These are phyloP conservation scores for Xenopus borealis DNA, from an alignment of 2,113 vertebrate genomes.

Conservation along the genomic window DNA sequence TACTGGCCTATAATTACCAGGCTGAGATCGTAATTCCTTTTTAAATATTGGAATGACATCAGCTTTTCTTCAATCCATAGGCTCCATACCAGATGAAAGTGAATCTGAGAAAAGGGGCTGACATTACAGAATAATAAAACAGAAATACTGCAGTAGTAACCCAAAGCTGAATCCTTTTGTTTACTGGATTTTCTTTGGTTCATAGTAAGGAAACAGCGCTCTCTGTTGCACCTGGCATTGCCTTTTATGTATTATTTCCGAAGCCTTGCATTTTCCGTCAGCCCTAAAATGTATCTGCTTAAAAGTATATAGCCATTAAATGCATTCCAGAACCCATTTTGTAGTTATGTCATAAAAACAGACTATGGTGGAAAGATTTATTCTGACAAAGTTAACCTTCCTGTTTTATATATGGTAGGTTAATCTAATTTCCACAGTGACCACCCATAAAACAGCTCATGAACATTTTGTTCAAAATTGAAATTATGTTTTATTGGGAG, in stretches of 20 bases:
- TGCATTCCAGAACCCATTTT: background rate
- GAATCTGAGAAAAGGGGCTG: too few species aligned
- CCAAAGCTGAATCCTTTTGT: too few species aligned
- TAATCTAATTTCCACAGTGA: background rate
- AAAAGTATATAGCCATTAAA: conserved; percentile 31
- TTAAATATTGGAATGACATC: too few species aligned
- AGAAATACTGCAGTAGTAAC: too few species aligned
- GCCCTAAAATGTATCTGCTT: conserved; percentile 1
- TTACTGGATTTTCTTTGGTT: too few species aligned
- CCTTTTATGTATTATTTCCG: background rate
- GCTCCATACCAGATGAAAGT: too few species aligned
- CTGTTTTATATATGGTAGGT: conserved; percentile 34
- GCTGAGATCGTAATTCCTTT: too few species aligned
- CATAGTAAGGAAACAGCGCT: too few species aligned
- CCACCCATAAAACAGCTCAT: conserved; percentile 17
- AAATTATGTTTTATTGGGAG: conserved; percentile 12
- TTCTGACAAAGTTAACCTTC: conserved; percentile 24
- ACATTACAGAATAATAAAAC: too few species aligned
- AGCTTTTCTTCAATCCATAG: too few species aligned
- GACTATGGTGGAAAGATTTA: conserved; percentile 40
- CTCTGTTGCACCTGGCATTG: background rate
- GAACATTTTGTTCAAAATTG: conserved; percentile 41
- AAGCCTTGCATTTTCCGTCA: background rate
- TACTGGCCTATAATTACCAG: too few species aligned
- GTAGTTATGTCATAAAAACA: conserved; percentile 2